Percentiles rank a stretch among this genome's conserved stretches.
These are phyloP conservation scores for Heterotilapia buettikoferi DNA, from an alignment of 2,113 vertebrate species.

Conservation along the genomic window DNA sequence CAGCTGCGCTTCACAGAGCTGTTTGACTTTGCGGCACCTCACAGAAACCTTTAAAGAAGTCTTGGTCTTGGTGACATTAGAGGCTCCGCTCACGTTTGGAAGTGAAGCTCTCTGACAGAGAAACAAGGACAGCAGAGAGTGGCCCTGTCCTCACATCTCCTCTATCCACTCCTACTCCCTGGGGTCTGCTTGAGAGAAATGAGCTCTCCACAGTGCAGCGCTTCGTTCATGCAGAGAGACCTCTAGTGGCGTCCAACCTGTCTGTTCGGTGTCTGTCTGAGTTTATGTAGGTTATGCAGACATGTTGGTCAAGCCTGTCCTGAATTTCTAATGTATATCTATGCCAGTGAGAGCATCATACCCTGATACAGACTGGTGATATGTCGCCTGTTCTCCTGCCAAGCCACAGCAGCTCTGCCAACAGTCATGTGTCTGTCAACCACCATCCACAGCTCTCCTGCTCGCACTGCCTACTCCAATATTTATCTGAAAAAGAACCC, in stretches of 20 bases:
- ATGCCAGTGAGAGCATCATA: background rate
- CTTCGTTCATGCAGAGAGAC: conserved; percentile 5
- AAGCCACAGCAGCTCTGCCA: conserved; percentile 31
- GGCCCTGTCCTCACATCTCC: conserved; percentile 20
- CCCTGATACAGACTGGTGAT: background rate
- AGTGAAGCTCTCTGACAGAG: background rate
- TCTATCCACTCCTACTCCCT: background rate
- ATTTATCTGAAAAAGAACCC: conserved; percentile 2
- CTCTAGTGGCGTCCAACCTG: conserved; percentile 3
- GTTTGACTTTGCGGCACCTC: background rate
- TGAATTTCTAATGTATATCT: background rate
- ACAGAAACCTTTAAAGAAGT: background rate
- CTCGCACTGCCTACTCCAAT: background rate
- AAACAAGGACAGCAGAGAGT: conserved; percentile 12
- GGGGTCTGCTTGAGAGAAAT: conserved; percentile 6
- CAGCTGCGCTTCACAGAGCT: background rate
- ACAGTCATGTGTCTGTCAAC: conserved; percentile 13
- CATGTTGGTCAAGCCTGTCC: background rate
- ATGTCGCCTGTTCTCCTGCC: conserved; percentile 19
- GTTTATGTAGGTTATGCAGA: background rate
- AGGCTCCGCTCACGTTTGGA: conserved; percentile 16
- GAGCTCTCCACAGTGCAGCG: background rate
- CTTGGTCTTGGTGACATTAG: background rate
- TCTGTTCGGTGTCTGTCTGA: background rate
- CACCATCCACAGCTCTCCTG: background rate